Percentiles rank a stretch among this genome's conserved stretches.
phyloP scores from a whole-genome alignment of 2,797 vertebrate genomes.

The Rhynchotus rufescens region DNA sequence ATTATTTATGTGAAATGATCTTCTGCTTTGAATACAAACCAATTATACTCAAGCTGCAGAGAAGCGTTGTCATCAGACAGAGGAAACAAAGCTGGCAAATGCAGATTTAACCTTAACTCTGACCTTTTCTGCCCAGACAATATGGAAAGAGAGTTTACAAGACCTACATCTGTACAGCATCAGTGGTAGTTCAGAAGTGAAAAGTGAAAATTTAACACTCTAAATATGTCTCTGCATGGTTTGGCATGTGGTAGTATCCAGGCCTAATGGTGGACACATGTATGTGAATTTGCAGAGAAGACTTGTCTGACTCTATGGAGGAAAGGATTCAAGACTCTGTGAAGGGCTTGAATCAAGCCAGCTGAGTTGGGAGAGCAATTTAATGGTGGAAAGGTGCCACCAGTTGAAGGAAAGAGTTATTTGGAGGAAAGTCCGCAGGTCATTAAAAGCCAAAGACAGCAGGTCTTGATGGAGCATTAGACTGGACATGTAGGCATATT shows the following conservation, averaged over 20 bases:
- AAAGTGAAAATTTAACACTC: conserved; percentile 39
- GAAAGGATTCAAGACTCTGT: background rate
- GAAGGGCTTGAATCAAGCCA: background rate
- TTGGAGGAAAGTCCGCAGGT: conserved; percentile 13
- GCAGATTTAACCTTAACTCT: background rate
- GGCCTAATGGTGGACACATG: background rate
- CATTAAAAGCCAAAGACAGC: background rate
- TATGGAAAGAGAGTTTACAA: background rate
- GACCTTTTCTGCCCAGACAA: background rate
- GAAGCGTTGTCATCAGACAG: background rate
- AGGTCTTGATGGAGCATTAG: background rate
- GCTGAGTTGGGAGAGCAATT: background rate
- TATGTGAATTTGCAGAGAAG: background rate
- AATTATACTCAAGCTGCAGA: background rate
- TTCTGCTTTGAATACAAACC: conserved; percentile 31
- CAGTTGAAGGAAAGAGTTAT: background rate
- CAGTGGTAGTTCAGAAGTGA: conserved; percentile 21
- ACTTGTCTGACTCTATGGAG: background rate
- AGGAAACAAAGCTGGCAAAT: conserved; percentile 27
- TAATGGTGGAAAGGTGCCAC: background rate
- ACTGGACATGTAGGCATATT: background rate
- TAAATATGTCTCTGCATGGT: background rate
- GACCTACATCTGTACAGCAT: conserved; percentile 18
- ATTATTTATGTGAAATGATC: background rate
- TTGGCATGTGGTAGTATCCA: background rate